Conservation (phyloP, 2,797 vertebrate species). For the Labroides dimidiatus region DNA sequence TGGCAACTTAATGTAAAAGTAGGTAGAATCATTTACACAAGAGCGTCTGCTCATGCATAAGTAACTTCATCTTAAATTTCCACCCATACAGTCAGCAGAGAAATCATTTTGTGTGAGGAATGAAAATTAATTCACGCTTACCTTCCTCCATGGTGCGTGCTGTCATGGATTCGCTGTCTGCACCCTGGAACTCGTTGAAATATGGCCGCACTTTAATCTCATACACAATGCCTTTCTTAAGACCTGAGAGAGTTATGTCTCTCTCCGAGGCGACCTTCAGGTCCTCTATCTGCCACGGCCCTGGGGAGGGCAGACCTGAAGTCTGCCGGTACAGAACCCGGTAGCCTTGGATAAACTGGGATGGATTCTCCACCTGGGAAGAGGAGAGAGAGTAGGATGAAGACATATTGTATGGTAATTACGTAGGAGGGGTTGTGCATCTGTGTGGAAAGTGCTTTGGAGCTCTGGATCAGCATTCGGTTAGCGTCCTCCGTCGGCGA, state of each 20-base stretch:
- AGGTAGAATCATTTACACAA: conserved; percentile 49
- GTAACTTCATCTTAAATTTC: conserved; percentile 37
- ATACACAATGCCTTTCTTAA: conserved; percentile 94
- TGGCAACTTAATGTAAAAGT: conserved; percentile 58
- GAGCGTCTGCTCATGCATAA: conserved; percentile 45
- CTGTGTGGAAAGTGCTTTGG: conserved; percentile 38
- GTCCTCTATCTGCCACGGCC: conserved; percentile 91
- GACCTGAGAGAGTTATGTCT: conserved; percentile 86
- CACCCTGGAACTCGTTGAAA: conserved; percentile 97
- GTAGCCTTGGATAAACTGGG: conserved; percentile 97
- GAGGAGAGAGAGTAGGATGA: conserved; percentile 19
- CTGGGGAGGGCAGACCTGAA: conserved; percentile 88
- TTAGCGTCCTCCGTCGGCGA: conserved; percentile 28
- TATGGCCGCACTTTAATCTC: conserved; percentile 97
- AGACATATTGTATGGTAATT: conserved; percentile 30
- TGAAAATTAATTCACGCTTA: conserved; percentile 66
- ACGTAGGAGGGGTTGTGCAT: conserved; percentile 40
- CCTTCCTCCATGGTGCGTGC: conserved; percentile 95
- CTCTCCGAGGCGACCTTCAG: conserved; percentile 92
- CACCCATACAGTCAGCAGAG: conserved; percentile 21
- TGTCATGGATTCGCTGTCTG: conserved; percentile 95
- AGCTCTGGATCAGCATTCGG: conserved; percentile 43
- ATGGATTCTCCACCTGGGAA: conserved; percentile 92
- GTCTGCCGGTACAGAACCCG: conserved; percentile 92
- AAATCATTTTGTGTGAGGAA: conserved; percentile 27